Evolutionary conservation across 2,113 vertebrate genomes (phyloP).

Genomic region (Pomatorhinus ruficollis): DNA sequence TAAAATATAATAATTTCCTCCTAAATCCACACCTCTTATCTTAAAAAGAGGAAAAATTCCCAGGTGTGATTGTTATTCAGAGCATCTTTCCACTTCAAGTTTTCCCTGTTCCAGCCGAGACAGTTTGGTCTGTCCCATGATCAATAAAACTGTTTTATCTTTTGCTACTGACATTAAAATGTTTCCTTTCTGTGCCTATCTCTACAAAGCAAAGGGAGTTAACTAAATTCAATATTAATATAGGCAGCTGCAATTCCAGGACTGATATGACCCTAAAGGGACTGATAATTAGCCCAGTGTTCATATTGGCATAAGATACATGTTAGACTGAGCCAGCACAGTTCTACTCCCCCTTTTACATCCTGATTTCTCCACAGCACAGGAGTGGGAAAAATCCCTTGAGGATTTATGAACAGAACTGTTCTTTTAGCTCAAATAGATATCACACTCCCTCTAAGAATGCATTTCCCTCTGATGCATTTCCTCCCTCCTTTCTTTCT

Average conservation of each 20-base stretch:
- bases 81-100: neutral
- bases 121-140: neutral
- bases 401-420: neutral
- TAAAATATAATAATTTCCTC: neutral
- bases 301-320: neutral
- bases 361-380: neutral
- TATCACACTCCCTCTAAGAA: neutral
- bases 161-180: neutral
- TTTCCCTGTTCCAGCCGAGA: neutral
- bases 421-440: neutral
- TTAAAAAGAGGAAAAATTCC: neutral
- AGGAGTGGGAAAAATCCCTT: neutral
- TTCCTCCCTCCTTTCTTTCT: neutral
- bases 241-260: neutral
- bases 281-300: neutral
- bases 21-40: neutral
- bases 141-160: neutral
- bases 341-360: neutral
- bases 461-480: neutral
- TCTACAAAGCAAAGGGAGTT: neutral
- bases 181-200: neutral
- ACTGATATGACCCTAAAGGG: neutral
- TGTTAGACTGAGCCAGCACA: neutral
- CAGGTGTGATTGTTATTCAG: neutral
- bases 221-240: neutral